These are phyloP conservation scores for Andrena marginata DNA, from an alignment of 2,888 invertebrate species.

Conservation along the genomic window DNA sequence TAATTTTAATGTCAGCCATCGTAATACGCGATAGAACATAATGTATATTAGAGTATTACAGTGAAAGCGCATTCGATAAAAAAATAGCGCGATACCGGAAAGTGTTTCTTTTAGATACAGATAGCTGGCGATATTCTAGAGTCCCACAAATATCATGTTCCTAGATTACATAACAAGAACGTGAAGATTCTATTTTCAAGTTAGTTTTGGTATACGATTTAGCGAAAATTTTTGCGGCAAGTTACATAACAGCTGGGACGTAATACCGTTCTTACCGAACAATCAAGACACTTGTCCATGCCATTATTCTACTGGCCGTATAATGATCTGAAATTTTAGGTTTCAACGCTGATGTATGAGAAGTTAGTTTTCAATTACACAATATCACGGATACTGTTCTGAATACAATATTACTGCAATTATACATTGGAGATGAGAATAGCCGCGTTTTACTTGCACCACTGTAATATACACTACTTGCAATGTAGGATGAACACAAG, in stretches of 20 bases:
- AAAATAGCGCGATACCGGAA: neutral
- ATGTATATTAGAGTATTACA: neutral
- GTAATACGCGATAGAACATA: neutral
- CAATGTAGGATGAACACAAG: neutral
- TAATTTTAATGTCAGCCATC: too few species aligned
- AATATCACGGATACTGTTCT: neutral
- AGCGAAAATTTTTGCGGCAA: neutral
- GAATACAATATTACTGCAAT: neutral
- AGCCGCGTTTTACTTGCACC: neutral
- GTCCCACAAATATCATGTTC: too few species aligned
- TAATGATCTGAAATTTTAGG: conserved; percentile 5
- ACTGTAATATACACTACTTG: neutral
- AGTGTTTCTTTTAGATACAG: too few species aligned
- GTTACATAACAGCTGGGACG: neutral
- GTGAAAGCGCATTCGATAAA: neutral
- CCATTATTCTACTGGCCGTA: neutral
- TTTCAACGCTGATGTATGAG: neutral
- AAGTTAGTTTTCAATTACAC: neutral
- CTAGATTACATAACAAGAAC: conserved; percentile 10
- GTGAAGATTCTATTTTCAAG: conserved; percentile 16
- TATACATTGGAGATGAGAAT: neutral
- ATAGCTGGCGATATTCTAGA: too few species aligned
- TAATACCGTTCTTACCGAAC: neutral
- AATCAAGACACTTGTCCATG: neutral
- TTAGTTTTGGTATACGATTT: conserved; percentile 7